Percentiles rank a stretch among this genome's conserved stretches.
Conservation (phyloP, 2,797 vertebrate genomes). For the Fundulus diaphanus region DNA sequence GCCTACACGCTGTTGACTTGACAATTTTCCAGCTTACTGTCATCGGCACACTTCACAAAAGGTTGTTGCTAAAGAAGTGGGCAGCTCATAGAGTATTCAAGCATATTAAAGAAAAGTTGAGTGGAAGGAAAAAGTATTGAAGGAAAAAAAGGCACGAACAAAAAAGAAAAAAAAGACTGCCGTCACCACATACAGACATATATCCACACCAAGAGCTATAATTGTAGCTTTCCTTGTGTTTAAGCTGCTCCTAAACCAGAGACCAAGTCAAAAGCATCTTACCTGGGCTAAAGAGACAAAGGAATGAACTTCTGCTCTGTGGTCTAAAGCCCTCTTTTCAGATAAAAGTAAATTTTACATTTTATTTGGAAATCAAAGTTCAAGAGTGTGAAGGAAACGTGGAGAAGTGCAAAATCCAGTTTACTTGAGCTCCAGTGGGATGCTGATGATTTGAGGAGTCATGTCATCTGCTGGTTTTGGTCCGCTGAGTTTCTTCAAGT, state of each 20-base stretch:
- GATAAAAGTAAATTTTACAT: background rate
- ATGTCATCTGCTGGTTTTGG: background rate
- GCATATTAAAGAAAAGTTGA: background rate
- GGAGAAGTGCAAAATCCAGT: background rate
- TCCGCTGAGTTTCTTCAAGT: background rate
- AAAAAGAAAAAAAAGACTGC: background rate
- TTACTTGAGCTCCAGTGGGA: background rate
- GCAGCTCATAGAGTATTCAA: background rate
- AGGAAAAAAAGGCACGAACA: background rate
- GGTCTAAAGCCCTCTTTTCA: background rate
- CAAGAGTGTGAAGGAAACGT: background rate
- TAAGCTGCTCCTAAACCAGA: background rate
- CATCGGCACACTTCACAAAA: background rate
- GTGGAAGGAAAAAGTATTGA: background rate
- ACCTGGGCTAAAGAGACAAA: background rate
- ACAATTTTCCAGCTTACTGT: background rate
- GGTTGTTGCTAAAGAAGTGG: background rate
- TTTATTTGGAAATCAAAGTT: background rate
- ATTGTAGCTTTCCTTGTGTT: background rate
- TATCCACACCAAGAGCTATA: background rate
- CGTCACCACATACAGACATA: no score
- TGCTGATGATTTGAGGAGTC: background rate
- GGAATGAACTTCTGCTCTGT: background rate
- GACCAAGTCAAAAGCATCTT: background rate
- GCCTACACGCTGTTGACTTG: background rate